These are phyloP conservation scores for Centrocercus urophasianus DNA, from an alignment of 2,113 vertebrate species.

Conservation along the genomic window DNA sequence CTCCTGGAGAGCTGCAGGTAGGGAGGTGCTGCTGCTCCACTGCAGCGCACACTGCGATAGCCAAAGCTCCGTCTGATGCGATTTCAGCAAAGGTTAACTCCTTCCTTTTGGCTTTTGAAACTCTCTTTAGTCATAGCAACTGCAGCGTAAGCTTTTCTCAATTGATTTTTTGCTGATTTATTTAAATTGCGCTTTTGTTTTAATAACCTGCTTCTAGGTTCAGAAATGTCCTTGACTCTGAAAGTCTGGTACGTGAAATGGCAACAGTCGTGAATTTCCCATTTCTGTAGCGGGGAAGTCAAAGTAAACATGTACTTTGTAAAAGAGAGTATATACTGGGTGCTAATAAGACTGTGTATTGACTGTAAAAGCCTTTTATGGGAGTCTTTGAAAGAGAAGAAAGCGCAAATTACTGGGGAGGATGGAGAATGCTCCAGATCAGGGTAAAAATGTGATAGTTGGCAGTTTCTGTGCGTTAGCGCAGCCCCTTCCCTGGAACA, in stretches of 20 bases:
- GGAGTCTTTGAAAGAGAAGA: slow-evolving; percentile 14
- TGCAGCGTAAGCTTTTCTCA: slow-evolving; percentile 37
- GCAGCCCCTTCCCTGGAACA: neutral
- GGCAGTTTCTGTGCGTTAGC: neutral
- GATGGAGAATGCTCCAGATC: neutral
- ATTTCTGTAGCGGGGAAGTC: slow-evolving; percentile 5
- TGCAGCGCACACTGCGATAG: neutral
- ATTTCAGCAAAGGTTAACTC: slow-evolving; percentile 4
- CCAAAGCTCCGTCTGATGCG: slow-evolving; percentile 1
- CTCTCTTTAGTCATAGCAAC: slow-evolving; percentile 4
- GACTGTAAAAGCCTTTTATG: slow-evolving; percentile 26
- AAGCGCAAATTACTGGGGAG: neutral
- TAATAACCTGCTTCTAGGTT: slow-evolving; percentile 31
- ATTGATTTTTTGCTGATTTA: neutral
- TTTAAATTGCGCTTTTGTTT: slow-evolving; percentile 59
- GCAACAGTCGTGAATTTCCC: neutral
- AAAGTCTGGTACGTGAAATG: neutral
- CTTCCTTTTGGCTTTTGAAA: slow-evolving; percentile 45
- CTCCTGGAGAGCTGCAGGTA: neutral
- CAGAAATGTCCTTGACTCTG: neutral
- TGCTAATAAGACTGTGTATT: slow-evolving; percentile 24
- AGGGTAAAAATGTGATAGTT: neutral
- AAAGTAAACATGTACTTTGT: neutral
- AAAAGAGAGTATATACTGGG: neutral
- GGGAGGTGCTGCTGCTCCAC: neutral